Evolutionary conservation across 2,113 vertebrate genomes (phyloP), one percentile per base, ranked within the genome.

Genomic region (Salvelinus sp.): DNA sequence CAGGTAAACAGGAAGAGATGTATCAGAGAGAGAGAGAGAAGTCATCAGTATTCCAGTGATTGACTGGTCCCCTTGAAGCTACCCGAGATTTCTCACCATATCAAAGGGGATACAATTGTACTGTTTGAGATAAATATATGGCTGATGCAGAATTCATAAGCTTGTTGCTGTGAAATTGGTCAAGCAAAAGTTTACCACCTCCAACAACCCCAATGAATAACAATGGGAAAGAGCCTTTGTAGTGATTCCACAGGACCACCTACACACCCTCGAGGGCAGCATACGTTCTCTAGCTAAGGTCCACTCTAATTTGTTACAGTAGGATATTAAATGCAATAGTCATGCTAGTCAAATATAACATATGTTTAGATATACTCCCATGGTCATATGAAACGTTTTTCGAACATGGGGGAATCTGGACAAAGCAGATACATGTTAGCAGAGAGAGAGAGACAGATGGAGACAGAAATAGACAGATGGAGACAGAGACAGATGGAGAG

Each of bases 121-220:
- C 75, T 67, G 60, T 69, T 73, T 69, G 47, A 74, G 72, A 82
- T 75, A 81, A 75, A 82, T 75, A 74, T 44, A 74, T 25, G 2
- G 47, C 25, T 54, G 66, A 84, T 72, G 20, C 60, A 70, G 69
- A 79, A 82, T 79, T 82, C 77, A 77, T 77, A 73, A 76, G 48
- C 64, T 69, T 60, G n/a, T 68, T 72, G 38, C 9, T 44, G 44
- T 83, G 70, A 83, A 82, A 75, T 81, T 62, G 50, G 77, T 75
- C 74, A 74, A 68, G 63, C 70, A 81, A 72, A 81, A 76, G 76
- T 86, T 86, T 81, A 72, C 71, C 62, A 75, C 25, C 65, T 28
- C 81, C 72, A 69, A 79, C 65, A 79, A 76, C 69, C 38, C 66
- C 79, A 75, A 76, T 83, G 81, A 83, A 86, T 86, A 79, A 64